Base-by-base conservation (phyloP, 2,888 invertebrate species). In the Clivina fossor region DNA sequence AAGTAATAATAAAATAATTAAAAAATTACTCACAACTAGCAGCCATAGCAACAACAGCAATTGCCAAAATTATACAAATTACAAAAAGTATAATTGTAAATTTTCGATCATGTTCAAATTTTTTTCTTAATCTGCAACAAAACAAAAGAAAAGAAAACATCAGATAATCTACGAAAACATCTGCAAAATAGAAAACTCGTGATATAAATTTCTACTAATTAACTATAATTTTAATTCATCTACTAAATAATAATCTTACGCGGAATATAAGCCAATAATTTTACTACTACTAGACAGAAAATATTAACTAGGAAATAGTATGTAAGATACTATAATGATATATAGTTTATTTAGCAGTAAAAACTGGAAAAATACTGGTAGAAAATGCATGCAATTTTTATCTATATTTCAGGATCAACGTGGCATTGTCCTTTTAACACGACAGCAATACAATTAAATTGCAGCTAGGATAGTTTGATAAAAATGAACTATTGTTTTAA, bases 21-120 rank as follows among this genome's bases (percentile, higher is more conserved):
- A n/a, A n/a, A n/a, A n/a, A 20, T 48, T 71, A 81, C 80, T 80
- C 64, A 82, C 83, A 76, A 63, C 76, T 71, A 61, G 76, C 64
- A 54, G 78, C 76, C 70, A 55, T 40, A 5, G 55, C 55, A 30
- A 55, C 47, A 28, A 55, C 55, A 44, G 40, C 24, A 32, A 55
- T 55, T 8, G 55, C 55, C 32, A 55, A 30, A 28, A 55, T 46
- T 18, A 55, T 22, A 35, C 55, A 55, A 37, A 55, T 28, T 9
- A 55, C 30, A 38, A 55, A 55, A 2, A 55, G 40, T 24, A 32
- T 24, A 40, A 55, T 55, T 30, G 47, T 55, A 38, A 47, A 47
- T 22, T 55, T 55, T 28, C 55, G 37, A 28, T 55, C 55, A 32
- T 46, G 47, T 38, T 37, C 55, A 28, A 47, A 33, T 47, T 55